Evolutionary conservation across 2,113 vertebrate genomes (phyloP), one percentile per base, ranked within the genome.

Genomic region (Callionymus lyra): DNA sequence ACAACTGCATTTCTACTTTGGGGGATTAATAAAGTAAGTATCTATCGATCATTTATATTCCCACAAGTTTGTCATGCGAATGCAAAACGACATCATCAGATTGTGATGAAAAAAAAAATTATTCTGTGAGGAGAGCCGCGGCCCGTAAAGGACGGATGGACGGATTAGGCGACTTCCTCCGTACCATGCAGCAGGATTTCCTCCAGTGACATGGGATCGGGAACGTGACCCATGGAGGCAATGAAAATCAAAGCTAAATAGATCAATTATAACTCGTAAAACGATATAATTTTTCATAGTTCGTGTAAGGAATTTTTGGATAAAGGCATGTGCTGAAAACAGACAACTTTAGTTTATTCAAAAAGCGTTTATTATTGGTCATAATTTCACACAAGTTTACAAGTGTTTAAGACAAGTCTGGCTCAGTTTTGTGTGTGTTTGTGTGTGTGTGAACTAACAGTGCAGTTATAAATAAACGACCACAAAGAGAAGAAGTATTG

Each of bases 371-470:
- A 77, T 76, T 82, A 83, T 76, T 84, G 72, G 68, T 85, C 81
- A 79, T 83, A 75, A 85, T 83, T 68, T 84, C 83, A 86, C 84
- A 87, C 83, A 80, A 88, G 74, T 85, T 84, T 82, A 86, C 82
- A 81, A 86, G 83, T 84, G 82, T 86, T 87, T 87, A 87, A 87
- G 82, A 86, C 80, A 81, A 76, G 76, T 83, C 82, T 88, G 86
- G 86, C 86, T 88, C 86, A 88, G 86, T 86, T 86, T 82, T 75
- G 79, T 81, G 81, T 74, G 71, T 82, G 77, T 82, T 79, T 82
- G 71, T 78, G 76, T 68, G 69, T 80, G 82, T 76, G 60, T 77
- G 66, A 77, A 76, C 82, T 84, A 84, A 85, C 84, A 88, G 86
- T 88, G 86, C 84, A 88, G 82, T 82, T 84, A 83, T 83, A 85